Conservation (phyloP, 1,140 invertebrate species). For the Pseudomyrmex cubaensis region DNA sequence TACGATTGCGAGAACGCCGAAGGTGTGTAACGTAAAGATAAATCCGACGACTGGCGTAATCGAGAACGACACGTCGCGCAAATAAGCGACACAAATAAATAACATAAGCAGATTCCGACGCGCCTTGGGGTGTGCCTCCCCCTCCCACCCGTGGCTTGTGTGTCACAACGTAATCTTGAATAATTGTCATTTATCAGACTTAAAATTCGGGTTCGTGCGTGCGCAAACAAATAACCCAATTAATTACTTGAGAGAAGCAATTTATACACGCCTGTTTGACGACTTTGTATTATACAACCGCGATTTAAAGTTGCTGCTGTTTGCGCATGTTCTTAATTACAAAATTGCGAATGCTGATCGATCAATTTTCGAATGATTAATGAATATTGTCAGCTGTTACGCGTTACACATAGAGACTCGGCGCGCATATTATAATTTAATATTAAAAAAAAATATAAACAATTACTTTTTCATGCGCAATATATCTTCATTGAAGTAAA, state of each 20-base stretch:
- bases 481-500: background rate
- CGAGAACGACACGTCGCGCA: background rate
- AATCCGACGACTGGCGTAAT: background rate
- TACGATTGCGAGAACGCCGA: slow-evolving; percentile 20
- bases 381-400: too few species aligned
- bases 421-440: too few species aligned
- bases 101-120: background rate
- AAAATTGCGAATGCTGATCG: background rate
- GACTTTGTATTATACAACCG: background rate
- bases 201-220: background rate
- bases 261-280: background rate
- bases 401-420: too few species aligned
- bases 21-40: background rate
- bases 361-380: background rate
- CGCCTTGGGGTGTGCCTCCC: too few species aligned
- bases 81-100: slow-evolving; percentile 12
- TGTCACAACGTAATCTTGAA: background rate
- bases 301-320: background rate
- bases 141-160: too few species aligned
- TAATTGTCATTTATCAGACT: slow-evolving; percentile 22
- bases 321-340: background rate
- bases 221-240: slow-evolving; percentile 26
- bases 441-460: slow-evolving; percentile 8
- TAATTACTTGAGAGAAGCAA: slow-evolving; percentile 19
- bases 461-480: background rate